Conservation (phyloP, 2,113 vertebrate species). For the Pelobates fuscus region DNA sequence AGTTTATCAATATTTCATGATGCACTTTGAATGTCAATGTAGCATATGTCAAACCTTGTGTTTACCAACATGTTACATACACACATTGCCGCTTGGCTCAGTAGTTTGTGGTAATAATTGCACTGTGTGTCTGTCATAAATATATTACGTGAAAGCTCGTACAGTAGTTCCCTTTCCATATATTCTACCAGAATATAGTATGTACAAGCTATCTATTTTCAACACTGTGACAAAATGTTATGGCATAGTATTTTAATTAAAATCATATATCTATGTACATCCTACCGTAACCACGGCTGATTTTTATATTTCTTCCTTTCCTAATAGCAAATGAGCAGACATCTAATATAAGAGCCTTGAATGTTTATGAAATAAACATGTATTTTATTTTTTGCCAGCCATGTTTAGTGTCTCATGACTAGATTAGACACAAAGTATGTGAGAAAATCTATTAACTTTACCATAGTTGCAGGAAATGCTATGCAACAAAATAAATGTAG, state of each 20-base stretch:
- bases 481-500: conserved; percentile 38
- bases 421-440: neutral
- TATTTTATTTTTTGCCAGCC: conserved; percentile 9
- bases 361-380: conserved; percentile 24
- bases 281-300: neutral
- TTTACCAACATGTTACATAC: conserved; percentile 22
- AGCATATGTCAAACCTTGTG: conserved; percentile 7
- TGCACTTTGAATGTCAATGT: conserved; percentile 6
- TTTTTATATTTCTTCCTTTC: neutral
- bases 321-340: conserved; percentile 14
- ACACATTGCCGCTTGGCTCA: conserved; percentile 5
- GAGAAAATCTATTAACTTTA: conserved; percentile 38
- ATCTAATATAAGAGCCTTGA: conserved; percentile 14
- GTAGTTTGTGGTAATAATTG: neutral
- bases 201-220: conserved; percentile 24
- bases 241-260: conserved; percentile 38
- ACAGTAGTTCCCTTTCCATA: neutral
- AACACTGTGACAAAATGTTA: conserved; percentile 8
- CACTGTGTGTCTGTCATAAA: neutral
- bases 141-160: neutral
- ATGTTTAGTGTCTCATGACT: conserved; percentile 7
- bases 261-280: conserved; percentile 9
- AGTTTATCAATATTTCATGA: conserved; percentile 41
- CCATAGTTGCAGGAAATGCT: conserved; percentile 26
- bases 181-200: neutral